Base-by-base conservation (phyloP, 2,113 vertebrate species). In the Antennarius striatus region DNA sequence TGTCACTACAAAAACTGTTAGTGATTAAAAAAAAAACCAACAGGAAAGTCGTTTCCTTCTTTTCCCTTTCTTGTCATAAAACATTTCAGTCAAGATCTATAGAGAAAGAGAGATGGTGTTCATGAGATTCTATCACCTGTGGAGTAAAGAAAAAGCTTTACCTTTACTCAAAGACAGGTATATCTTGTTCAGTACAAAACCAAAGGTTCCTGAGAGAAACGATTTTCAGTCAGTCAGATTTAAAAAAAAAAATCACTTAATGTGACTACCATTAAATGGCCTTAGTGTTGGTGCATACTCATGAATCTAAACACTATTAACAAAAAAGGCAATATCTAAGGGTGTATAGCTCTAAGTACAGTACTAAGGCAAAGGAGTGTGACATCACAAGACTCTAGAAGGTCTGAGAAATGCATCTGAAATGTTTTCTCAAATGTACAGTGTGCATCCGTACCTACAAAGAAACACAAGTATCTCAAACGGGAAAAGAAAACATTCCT, bases 51-150 rank as follows among this genome's bases (percentile, higher is more conserved):
- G 60, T 57, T 68, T 59, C 57, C 68, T 55, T n/a, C 62, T 71
- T 72, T 77, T 84, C 80, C 84, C 75, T 83, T 85, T 73, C 55
- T 59, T 55, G 12, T 63, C 74, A 76, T 16, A 75, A 82, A 83
- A 81, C 10, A 43, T 68, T 67, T 82, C 32, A 75, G 63, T 80
- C 56, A 73, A 85, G 63, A 65, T 59, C 50, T 42, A 14, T 15
- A 73, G 30, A 53, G 47, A 57, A 50, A n/a, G 3, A 49, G n/a
- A 29, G 2, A 55, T 0, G 17, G 10, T 7, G 8, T 58, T 58
- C 39, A 10, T 14, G 15, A 55, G 47, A 14, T 32, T 28, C 39
- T 59, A 68, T 16, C 57, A 7, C 28, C 7, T 64, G 43, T 56
- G 36, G 65, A 55, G 68, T 15, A 46, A 42, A 72, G 52, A 51